Conservation (phyloP, 2,888 invertebrate genomes). For the Steinernema carpocapsae region DNA sequence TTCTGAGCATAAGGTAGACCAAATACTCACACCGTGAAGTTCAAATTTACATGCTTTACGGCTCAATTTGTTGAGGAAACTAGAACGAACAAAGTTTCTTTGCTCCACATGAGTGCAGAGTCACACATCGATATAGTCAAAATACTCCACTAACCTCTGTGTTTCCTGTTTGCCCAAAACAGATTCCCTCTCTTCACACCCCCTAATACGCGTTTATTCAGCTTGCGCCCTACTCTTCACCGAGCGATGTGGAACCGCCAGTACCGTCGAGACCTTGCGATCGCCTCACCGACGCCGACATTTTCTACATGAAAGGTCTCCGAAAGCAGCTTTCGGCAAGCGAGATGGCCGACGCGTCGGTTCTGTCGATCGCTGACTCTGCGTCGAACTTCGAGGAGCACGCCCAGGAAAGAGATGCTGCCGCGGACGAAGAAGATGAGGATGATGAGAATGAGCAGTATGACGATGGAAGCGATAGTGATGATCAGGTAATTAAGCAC, state of each 20-base stretch:
- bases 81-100: too few relatives aligned
- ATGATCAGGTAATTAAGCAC: conserved; percentile 41
- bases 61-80: too few relatives aligned
- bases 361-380: conserved; percentile 58
- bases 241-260: conserved; percentile 7
- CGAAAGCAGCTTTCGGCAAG: conserved; percentile 36
- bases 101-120: too few relatives aligned
- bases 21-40: too few relatives aligned
- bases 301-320: conserved; percentile 48
- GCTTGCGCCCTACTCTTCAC: conserved; percentile 11
- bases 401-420: conserved; percentile 48
- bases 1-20: too few relatives aligned
- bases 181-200: too few relatives aligned
- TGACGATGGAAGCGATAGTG: conserved; percentile 32
- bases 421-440: conserved; percentile 24
- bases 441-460: conserved; percentile 15
- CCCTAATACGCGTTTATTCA: neutral
- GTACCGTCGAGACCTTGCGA: neutral
- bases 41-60: too few relatives aligned
- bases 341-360: conserved; percentile 54
- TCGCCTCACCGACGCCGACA: conserved; percentile 52
- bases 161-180: too few relatives aligned
- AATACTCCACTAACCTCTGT: too few relatives aligned
- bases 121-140: too few relatives aligned
- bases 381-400: conserved; percentile 60